Base-by-base conservation (phyloP, 1,140 invertebrate species). In the Trachymyrmex septentrionalis region DNA sequence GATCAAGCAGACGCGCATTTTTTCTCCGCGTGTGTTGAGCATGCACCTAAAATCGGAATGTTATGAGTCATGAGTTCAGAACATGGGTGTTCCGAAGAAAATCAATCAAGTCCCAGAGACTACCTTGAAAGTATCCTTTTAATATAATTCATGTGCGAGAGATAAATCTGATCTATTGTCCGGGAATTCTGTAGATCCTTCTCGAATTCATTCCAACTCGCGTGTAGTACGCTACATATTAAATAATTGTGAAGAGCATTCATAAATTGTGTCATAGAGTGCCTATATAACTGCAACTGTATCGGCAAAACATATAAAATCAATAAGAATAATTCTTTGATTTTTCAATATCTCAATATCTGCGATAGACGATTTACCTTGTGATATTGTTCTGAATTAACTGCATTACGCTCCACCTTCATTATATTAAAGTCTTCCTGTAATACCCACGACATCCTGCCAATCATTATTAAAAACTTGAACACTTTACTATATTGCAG, bases 241-340 rank as follows among this genome's bases (percentile, higher is more conserved):
- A 97, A 95, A 92, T 98, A 97, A 93, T 96, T 97, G 88, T 97
- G 97, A 12, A 98, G 91, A 0, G 97, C 96, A 75, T 97, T 96
- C 78, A 97, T 96, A 89, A 97, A 96, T 69, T 97, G 97, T 61
- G 96, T 96, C 96, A 98, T 97, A 27, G 97, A 96, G 90, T 97
- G 97, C 3, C 97, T 95, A 85, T 96, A 97, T 38, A 97, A 93
- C 89, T 98, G 97, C 24, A 97, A 67, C 92, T 93, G 61, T 57
- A 85, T 85, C 69, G 0, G 38, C 61, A 3, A 67, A 85, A 85
- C 72, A 19, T 14, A 66, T 2, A 7, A 71, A n/a, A 61, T 55
- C 50, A 24, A 64, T 55, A 3, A 88, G 0, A 38, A 50, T 7
- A 5, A 34, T 38, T n/a, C 53, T 7, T 38, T 24, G 3, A 19